Evolutionary conservation across 2,888 invertebrate species (phyloP), one percentile per base, ranked within the genome.

Genomic region (Ormyrus thymus): DNA sequence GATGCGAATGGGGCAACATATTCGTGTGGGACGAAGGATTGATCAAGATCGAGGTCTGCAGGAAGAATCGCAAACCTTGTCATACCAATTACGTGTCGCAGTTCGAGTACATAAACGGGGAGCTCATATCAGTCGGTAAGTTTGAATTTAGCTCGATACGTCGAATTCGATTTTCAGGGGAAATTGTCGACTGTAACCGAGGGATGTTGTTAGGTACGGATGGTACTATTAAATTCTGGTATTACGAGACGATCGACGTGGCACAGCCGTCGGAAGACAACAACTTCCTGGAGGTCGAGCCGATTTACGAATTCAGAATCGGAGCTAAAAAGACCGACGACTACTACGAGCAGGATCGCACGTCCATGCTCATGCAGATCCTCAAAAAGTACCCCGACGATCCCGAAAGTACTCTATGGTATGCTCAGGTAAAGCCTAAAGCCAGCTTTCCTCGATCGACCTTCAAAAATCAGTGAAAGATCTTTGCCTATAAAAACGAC

Each of bases 1-100:
- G 97, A 0, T 95, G 95, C 84, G 95, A 95, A 85, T 97, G 97
- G 97, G 98, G 98, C 0, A 97, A 97, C 88, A 93, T 98, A 86
- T 90, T 98, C 58, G 92, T 98, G 0, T 98, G 98, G 98, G 97
- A 97, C 85, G 96, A 94, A 64, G 96, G 96, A 0, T 91, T 97
- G 0, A 97, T 98, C 10, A 97, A 97, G 89, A 90, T 97, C 53
- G 96, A 97, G 92, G 93, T 97, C 0, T 93, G 94, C 8, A 92
- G 94, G 79, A 94, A 94, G 82, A 93, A 93, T 66, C 92, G 94
- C 43, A 94, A 93, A 86, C 91, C 93, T 0, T 97, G 97, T 86
- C 98, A 98, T 86, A 89, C 91, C 5, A 56, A 82, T n/a, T 93
- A 95, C 9, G 94, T 98, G 68, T 91, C 92, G n/a, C 94, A 94